phyloP scores from a whole-genome alignment of 2,113 vertebrate genomes.

The Mormoops blainvillei region DNA sequence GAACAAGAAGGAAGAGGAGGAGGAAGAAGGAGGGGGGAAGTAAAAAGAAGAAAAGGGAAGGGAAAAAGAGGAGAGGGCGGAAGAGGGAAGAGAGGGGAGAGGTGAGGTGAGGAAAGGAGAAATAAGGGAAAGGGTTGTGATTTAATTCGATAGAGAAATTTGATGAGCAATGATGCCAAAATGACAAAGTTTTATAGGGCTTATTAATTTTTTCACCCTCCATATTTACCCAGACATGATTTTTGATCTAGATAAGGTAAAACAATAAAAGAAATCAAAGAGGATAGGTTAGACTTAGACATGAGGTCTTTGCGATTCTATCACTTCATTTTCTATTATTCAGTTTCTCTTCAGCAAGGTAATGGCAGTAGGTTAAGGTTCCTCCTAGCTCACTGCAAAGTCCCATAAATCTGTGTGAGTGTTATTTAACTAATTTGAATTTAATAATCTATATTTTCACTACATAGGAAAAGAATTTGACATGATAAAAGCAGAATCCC shows the following conservation, averaged over 20 bases:
- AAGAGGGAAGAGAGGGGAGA: too few species aligned
- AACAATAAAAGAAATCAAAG: not conserved
- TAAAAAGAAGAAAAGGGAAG: rapidly evolving
- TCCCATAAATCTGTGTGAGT: not conserved
- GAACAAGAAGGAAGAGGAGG: not conserved
- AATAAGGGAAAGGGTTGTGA: not conserved
- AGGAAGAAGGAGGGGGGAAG: rapidly evolving
- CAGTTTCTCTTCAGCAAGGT: not conserved
- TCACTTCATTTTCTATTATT: not conserved
- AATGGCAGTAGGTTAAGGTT: not conserved
- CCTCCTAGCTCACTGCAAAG: not conserved
- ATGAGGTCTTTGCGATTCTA: not conserved
- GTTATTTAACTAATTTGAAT: not conserved
- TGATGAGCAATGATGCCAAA: not conserved
- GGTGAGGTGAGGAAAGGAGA: not conserved
- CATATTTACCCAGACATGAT: not conserved
- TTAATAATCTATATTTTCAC: not conserved
- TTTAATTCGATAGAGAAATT: not conserved
- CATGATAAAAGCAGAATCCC: not conserved
- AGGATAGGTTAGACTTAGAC: not conserved
- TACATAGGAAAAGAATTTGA: not conserved
- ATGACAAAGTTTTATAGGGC: not conserved
- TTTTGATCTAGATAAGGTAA: not conserved
- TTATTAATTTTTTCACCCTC: not conserved
- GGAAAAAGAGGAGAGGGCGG: not conserved